These are phyloP conservation scores for Microtus oregoni DNA, from an alignment of 2,113 vertebrate species.

Conservation along the genomic window DNA sequence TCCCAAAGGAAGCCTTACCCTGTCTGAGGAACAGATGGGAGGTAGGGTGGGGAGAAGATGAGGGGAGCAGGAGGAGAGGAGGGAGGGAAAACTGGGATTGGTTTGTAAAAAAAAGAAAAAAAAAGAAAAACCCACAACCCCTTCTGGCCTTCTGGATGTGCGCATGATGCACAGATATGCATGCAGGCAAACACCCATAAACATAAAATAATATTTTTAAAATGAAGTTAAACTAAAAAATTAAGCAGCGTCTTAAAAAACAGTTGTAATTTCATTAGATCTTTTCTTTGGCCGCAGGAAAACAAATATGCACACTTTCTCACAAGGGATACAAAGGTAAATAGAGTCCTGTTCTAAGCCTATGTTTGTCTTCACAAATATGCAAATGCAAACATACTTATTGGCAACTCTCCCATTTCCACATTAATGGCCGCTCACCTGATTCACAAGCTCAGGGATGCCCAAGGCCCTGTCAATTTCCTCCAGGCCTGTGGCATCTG, in stretches of 20 bases:
- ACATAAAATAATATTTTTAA: neutral
- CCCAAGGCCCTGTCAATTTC: constrained; percentile 98
- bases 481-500: constrained; percentile 94
- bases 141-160: too few species aligned
- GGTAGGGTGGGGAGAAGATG: too few species aligned
- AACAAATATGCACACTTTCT: neutral
- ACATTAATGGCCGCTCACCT: constrained; percentile 85
- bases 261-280: neutral
- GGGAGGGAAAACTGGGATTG: too few species aligned
- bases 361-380: neutral
- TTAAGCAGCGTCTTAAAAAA: neutral
- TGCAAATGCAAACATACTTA: neutral
- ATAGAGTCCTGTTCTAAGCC: neutral
- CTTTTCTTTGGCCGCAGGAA: neutral
- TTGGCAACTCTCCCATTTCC: neutral
- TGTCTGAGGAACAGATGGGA: too few species aligned
- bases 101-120: too few species aligned
- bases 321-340: neutral
- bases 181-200: neutral
- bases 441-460: constrained; percentile 97
- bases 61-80: too few species aligned
- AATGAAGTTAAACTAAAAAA: neutral
- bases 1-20: too few species aligned
- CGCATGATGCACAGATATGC: neutral
- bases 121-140: too few species aligned